Percentiles rank a stretch among this genome's conserved stretches.
Conservation (phyloP, 2,888 invertebrate genomes). For the Polymixis flavicincta region DNA sequence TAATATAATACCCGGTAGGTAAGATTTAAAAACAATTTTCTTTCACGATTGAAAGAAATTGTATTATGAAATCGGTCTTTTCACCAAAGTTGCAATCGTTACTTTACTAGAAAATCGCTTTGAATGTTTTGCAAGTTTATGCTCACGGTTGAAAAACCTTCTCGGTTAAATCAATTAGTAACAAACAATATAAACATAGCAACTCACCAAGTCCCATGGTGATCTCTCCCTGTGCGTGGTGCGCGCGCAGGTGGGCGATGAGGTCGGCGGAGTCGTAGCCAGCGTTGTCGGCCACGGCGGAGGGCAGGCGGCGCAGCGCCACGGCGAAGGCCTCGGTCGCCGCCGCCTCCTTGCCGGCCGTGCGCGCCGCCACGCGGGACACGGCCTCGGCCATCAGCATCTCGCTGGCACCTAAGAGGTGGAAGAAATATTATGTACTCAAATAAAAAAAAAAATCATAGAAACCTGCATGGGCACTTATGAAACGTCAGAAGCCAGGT, state of each 20-base stretch:
- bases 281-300: conserved; percentile 99
- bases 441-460: no score
- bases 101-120: background rate
- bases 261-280: conserved; percentile 99
- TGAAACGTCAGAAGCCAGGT: no score
- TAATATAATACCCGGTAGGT: background rate
- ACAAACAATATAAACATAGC: background rate
- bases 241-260: conserved; percentile 97
- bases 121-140: background rate
- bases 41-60: background rate
- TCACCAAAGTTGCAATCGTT: no score
- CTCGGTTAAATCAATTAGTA: background rate
- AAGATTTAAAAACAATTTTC: background rate
- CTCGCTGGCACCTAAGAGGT: conserved; percentile 94
- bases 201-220: conserved; percentile 94
- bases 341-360: conserved; percentile 98
- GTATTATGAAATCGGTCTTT: background rate
- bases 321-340: conserved; percentile 98
- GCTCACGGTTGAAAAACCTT: no score
- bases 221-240: conserved; percentile 95
- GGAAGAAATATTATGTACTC: background rate
- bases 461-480: no score
- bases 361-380: conserved; percentile 94
- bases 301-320: conserved; percentile 97
- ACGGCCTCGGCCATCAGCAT: conserved; percentile 99